Base-by-base conservation (phyloP, 1,140 invertebrate genomes). In the Colletes latitarsis region DNA sequence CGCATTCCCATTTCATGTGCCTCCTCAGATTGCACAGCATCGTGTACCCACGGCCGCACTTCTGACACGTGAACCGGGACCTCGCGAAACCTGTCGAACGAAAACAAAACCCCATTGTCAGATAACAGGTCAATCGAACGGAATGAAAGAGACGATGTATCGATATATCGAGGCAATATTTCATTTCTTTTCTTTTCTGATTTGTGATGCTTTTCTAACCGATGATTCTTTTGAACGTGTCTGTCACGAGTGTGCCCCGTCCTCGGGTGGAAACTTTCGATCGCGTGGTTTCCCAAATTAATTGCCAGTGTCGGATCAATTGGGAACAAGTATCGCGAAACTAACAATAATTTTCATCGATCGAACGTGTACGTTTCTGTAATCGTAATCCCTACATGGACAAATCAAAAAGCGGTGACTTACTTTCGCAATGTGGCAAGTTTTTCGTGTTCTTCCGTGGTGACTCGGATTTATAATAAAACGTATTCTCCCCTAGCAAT, bases 1-100 rank as follows among this genome's bases (percentile, higher is more conserved):
- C 92, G 82, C 93, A 94, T 68, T 94, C 93, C 81, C 88, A 93
- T 14, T 87, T 92, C 60, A 89, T 80, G 81, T 94, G 93, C 14
- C 92, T 83, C 17, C 84, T 69, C 43, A 92, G 86, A 74, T 93
- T 93, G 62, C 86, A 90, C n/a, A 77, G 82, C 78, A 86, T 88
- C 43, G 89, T 90, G 82, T 93, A 93, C 39, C 75, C 58, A 39
- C 91, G 89, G 53, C 88, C 88, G 64, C 92, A 92, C 60, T 86
- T 82, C 58, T 68, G 81, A 73, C 90, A 92, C 17, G 84, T 77
- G 80, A 88, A 91, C 58, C 82, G 81, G 68, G 77, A 58, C 49
- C 19, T 76, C 57, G 30, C n/a, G 58, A 43, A 71, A 82, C 71
- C 84, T 86, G 80, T 62, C 46, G 49, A 85, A 82, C 6, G 57